A percentile compares a stretch with the other conserved stretches of the same genome.
Conservation (phyloP, 2,797 vertebrate species). For the Cephalopachus bancanus region DNA sequence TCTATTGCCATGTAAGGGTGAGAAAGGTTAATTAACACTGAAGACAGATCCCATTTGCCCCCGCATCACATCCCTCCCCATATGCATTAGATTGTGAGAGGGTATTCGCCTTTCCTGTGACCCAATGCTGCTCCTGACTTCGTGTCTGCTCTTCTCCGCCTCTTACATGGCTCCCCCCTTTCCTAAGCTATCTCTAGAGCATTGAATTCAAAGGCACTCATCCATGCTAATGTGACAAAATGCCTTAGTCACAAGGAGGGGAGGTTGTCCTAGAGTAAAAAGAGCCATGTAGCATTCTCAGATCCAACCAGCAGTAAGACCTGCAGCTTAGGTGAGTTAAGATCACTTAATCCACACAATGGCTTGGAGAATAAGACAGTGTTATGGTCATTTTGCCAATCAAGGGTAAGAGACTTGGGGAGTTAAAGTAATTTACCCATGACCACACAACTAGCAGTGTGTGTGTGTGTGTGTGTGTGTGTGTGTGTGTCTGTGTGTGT, state of each 20-base stretch:
- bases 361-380: neutral
- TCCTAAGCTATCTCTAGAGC: neutral
- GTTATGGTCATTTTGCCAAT: neutral
- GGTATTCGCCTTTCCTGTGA: constrained; percentile 22
- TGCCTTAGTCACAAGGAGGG: neutral
- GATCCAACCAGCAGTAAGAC: neutral
- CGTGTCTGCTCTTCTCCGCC: neutral
- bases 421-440: neutral
- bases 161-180: constrained; percentile 51
- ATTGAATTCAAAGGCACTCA: constrained; percentile 13
- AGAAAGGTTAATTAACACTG: constrained; percentile 89
- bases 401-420: neutral
- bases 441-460: neutral
- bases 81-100: constrained; percentile 76
- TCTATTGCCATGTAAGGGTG: constrained; percentile 84
- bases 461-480: too few relatives aligned
- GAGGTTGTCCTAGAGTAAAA: neutral
- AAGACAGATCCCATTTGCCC: constrained; percentile 85
- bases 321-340: neutral
- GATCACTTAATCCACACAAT: neutral
- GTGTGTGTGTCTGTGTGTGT: too few relatives aligned
- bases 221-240: constrained; percentile 7
- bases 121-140: neutral
- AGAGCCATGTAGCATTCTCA: neutral
- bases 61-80: constrained; percentile 82